Conservation (phyloP, 2,888 invertebrate species). For the Drosophila mercatorum region DNA sequence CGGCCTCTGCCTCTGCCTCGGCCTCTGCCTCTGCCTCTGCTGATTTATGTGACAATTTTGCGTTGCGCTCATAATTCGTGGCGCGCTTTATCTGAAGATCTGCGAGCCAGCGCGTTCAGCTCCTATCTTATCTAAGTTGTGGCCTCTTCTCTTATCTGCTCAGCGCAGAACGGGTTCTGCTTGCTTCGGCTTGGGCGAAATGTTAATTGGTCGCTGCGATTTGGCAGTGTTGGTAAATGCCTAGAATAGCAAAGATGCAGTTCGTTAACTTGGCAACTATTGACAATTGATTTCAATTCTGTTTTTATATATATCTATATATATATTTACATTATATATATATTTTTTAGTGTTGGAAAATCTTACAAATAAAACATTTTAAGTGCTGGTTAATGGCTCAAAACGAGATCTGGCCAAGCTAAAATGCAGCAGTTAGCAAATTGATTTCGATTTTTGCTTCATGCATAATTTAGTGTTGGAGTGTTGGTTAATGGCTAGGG, state of each 20-base stretch:
- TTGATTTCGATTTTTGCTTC: too few relatives aligned
- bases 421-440: too few relatives aligned
- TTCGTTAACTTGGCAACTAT: neutral
- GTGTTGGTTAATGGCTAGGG: neutral
- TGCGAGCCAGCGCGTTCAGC: constrained; percentile 7
- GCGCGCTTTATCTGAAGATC: constrained; percentile 40
- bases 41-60: constrained; percentile 55
- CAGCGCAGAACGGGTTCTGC: constrained; percentile 18
- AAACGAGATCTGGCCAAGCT: neutral
- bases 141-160: constrained; percentile 20
- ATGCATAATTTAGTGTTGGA: neutral
- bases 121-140: constrained; percentile 26
- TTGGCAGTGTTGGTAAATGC: constrained; percentile 1
- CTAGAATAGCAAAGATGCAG: neutral
- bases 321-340: too few relatives aligned
- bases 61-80: constrained; percentile 49
- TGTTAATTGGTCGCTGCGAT: constrained; percentile 18
- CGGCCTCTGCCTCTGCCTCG: constrained; percentile 3
- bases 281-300: too few relatives aligned
- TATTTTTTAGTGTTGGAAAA: neutral
- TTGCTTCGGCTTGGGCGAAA: constrained; percentile 5
- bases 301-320: too few relatives aligned
- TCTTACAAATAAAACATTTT: neutral
- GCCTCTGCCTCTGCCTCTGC: constrained; percentile 6
- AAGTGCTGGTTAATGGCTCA: neutral